Percentiles rank a stretch among this genome's conserved stretches.
Conservation (phyloP, 2,113 vertebrate species). For the Lophochroa leadbeateri region DNA sequence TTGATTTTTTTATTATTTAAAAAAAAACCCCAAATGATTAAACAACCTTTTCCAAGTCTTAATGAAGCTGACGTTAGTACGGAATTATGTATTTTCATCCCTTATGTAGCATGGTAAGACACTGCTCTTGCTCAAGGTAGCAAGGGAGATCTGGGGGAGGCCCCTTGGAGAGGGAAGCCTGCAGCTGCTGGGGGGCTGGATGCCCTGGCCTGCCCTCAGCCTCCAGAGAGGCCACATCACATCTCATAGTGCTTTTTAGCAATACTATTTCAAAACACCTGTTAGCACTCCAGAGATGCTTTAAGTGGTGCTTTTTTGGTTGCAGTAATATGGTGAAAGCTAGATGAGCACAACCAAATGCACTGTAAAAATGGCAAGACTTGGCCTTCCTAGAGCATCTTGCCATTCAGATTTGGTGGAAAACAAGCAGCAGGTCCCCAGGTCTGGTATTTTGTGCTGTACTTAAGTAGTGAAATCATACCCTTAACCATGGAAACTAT, state of each 20-base stretch:
- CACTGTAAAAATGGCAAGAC: background rate
- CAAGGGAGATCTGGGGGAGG: background rate
- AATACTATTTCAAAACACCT: too few species aligned
- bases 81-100: background rate
- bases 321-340: background rate
- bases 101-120: fast-evolving
- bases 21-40: background rate
- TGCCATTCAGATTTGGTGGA: too few species aligned
- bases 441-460: background rate
- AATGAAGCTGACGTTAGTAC: background rate
- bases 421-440: background rate
- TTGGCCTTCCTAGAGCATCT: background rate
- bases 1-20: background rate
- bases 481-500: background rate
- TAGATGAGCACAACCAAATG: background rate
- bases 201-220: background rate
- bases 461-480: background rate
- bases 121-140: background rate
- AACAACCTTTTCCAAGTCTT: background rate
- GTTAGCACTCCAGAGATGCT: background rate
- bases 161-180: background rate
- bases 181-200: background rate
- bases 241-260: fast-evolving
- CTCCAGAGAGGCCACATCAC: too few species aligned
- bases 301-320: background rate